phyloP scores from a whole-genome alignment of 2,888 invertebrate genomes.

The Amphipyra berbera region DNA sequence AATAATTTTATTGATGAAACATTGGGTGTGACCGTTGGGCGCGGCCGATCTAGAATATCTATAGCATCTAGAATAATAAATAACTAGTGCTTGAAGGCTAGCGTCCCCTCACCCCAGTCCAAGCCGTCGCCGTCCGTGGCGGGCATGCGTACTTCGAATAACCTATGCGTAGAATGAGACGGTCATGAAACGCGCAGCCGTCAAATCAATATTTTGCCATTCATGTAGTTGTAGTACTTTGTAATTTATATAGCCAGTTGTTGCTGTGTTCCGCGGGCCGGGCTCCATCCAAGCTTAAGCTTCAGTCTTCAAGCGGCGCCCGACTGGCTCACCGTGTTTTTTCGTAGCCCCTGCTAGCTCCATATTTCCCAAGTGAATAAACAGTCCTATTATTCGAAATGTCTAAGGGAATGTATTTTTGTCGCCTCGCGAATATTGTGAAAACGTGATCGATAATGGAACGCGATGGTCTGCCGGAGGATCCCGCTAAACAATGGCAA shows the following conservation, averaged over 20 bases:
- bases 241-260: constrained; percentile 2
- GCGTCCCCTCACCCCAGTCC: no score
- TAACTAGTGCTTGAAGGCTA: no score
- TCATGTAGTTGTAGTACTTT: neutral
- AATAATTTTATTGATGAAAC: no score
- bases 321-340: neutral
- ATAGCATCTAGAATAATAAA: no score
- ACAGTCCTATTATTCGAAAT: constrained; percentile 12
- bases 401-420: constrained; percentile 21
- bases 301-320: constrained; percentile 15
- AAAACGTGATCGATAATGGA: constrained; percentile 66
- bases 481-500: constrained; percentile 84
- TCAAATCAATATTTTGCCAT: constrained; percentile 41
- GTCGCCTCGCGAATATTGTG: constrained; percentile 13
- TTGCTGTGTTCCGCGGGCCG: neutral
- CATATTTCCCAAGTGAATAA: constrained; percentile 11
- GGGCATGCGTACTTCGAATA: no score
- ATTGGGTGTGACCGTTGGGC: no score
- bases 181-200: constrained; percentile 39
- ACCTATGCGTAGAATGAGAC: constrained; percentile 47
- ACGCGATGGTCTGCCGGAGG: constrained; percentile 73
- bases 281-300: neutral
- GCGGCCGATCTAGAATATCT: no score
- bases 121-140: no score
- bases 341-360: constrained; percentile 8